These are phyloP conservation scores for Buceros bicornis DNA, from an alignment of 2,797 vertebrate species.

Conservation along the genomic window DNA sequence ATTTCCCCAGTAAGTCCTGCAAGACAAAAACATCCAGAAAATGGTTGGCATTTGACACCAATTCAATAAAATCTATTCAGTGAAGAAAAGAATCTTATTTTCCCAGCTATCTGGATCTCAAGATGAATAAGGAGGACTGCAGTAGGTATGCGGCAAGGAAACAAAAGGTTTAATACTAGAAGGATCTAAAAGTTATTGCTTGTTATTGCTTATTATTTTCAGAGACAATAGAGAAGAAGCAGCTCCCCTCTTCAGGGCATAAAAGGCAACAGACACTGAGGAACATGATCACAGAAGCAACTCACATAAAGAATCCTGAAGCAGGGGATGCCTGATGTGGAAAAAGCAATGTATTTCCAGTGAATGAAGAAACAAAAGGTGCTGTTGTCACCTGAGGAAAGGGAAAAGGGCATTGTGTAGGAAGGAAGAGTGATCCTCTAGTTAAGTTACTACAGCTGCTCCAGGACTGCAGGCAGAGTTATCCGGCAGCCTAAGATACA, in stretches of 20 bases:
- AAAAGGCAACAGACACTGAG: background rate
- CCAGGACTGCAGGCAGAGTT: background rate
- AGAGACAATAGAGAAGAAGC: background rate
- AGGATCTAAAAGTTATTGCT: background rate
- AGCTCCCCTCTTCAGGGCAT: background rate
- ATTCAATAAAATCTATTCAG: background rate
- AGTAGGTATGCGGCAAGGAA: background rate
- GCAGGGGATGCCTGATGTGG: background rate
- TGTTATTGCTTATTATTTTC: background rate
- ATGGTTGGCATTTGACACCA: background rate
- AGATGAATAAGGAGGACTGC: background rate
- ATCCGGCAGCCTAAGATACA: background rate
- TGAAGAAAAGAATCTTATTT: background rate
- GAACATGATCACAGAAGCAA: background rate
- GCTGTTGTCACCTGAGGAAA: background rate
- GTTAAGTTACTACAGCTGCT: background rate
- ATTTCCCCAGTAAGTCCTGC: background rate
- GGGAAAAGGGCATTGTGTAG: background rate
- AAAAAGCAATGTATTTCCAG: background rate
- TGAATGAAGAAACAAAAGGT: background rate
- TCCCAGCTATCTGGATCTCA: background rate
- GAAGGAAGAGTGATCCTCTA: background rate
- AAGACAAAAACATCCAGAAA: slow-evolving; percentile 12
- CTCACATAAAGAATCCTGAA: background rate
- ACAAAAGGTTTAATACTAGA: background rate